phyloP scores from a whole-genome alignment of 2,113 vertebrate genomes.

The Triplophysa tibetana region DNA sequence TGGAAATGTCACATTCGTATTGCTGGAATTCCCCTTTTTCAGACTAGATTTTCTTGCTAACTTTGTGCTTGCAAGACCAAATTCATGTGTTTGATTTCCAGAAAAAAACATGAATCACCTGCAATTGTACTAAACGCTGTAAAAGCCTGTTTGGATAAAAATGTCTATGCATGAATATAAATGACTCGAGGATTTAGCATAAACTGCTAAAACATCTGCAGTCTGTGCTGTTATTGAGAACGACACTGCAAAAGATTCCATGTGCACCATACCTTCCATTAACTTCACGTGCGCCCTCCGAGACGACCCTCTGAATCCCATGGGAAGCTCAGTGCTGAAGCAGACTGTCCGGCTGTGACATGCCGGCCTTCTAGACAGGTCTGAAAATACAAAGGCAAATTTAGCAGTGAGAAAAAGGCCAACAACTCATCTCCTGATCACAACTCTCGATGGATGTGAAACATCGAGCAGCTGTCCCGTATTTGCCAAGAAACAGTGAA shows the following conservation, averaged over 20 bases:
- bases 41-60: no score
- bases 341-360: slow-evolving; percentile 70
- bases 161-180: no score
- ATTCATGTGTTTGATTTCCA: no score
- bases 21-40: no score
- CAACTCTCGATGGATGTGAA: slow-evolving; percentile 52
- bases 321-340: slow-evolving; percentile 69
- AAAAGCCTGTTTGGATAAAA: neutral
- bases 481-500: slow-evolving; percentile 27
- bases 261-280: slow-evolving; percentile 68
- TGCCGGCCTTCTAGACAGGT: slow-evolving; percentile 68
- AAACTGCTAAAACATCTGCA: slow-evolving; percentile 26
- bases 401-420: slow-evolving; percentile 58
- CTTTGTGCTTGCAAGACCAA: no score
- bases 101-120: no score
- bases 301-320: slow-evolving; percentile 67
- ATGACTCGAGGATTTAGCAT: slow-evolving; percentile 4
- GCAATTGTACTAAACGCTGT: neutral
- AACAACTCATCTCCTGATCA: slow-evolving; percentile 62
- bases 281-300: slow-evolving; percentile 67
- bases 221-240: slow-evolving; percentile 66
- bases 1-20: no score
- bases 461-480: slow-evolving; percentile 41
- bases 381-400: slow-evolving; percentile 70
- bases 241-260: slow-evolving; percentile 72